These are phyloP conservation scores for Leptodactylus fallax DNA, from an alignment of 2,797 vertebrate genomes.

Conservation along the genomic window DNA sequence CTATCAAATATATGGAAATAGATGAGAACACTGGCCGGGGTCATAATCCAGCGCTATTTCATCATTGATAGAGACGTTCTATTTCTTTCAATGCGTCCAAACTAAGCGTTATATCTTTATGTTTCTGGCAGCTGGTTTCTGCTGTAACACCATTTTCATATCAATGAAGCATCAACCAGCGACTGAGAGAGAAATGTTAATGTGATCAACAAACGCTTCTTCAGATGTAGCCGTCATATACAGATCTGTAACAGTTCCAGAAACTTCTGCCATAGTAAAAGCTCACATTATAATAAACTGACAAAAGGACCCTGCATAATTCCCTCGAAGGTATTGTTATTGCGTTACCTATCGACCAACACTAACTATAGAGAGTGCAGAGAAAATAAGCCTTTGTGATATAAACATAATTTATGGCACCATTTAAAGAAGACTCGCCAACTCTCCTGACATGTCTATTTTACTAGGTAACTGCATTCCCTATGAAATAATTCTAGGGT, in stretches of 20 bases:
- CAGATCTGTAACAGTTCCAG: background rate
- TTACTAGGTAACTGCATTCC: too few species aligned
- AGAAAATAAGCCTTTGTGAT: background rate
- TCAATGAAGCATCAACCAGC: background rate
- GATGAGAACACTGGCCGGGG: background rate
- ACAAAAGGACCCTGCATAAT: background rate
- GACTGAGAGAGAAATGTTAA: background rate
- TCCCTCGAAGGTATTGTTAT: background rate
- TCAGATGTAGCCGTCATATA: slow-evolving; percentile 3
- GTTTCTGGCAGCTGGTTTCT: background rate
- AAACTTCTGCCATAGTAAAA: background rate
- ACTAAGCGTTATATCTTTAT: background rate
- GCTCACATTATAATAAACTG: background rate
- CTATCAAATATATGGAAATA: slow-evolving; percentile 32
- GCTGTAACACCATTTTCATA: background rate
- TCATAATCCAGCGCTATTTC: background rate
- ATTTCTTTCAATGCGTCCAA: slow-evolving; percentile 3
- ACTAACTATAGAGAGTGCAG: background rate
- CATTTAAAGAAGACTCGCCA: too few species aligned
- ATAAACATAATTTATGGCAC: background rate
- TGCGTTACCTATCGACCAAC: background rate
- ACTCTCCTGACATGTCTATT: too few species aligned
- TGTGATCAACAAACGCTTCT: background rate
- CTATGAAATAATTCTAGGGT: too few species aligned
- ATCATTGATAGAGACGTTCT: slow-evolving; percentile 9